Conservation (phyloP, 2,797 vertebrate genomes). For the Diceros bicornis region DNA sequence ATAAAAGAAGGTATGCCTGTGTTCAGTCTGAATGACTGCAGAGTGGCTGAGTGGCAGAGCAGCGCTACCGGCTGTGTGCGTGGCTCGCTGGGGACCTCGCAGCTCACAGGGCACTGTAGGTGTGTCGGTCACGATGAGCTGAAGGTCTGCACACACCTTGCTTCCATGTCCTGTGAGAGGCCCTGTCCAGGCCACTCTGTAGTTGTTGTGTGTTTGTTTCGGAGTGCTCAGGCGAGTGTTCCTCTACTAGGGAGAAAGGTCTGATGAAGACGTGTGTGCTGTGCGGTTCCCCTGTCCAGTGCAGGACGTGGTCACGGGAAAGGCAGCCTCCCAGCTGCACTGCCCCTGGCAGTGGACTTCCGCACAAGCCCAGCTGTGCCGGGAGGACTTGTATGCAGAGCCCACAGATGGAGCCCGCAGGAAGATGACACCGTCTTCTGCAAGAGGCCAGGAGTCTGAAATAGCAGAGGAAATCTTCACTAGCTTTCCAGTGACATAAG, state of each 20-base stretch:
- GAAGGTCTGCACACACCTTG: neutral
- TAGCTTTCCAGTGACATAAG: neutral
- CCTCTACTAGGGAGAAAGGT: neutral
- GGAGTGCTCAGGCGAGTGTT: neutral
- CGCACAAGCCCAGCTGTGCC: neutral
- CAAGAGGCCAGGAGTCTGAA: neutral
- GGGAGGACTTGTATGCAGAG: neutral
- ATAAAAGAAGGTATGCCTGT: no score
- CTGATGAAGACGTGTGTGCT: neutral
- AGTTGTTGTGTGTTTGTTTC: neutral
- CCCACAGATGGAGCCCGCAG: neutral
- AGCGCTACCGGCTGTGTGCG: neutral
- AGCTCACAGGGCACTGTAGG: neutral
- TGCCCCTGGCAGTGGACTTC: neutral
- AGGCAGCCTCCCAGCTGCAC: neutral
- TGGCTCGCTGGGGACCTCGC: neutral
- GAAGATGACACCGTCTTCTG: neutral
- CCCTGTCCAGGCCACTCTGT: neutral
- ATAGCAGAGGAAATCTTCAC: neutral
- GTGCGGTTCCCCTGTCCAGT: neutral
- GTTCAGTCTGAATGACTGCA: neutral
- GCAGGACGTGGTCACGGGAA: neutral
- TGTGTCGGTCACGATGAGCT: fast-evolving
- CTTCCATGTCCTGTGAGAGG: neutral
- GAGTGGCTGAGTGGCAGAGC: neutral